Conservation (phyloP, 2,113 vertebrate genomes). For the Carettochelys insculpta region DNA sequence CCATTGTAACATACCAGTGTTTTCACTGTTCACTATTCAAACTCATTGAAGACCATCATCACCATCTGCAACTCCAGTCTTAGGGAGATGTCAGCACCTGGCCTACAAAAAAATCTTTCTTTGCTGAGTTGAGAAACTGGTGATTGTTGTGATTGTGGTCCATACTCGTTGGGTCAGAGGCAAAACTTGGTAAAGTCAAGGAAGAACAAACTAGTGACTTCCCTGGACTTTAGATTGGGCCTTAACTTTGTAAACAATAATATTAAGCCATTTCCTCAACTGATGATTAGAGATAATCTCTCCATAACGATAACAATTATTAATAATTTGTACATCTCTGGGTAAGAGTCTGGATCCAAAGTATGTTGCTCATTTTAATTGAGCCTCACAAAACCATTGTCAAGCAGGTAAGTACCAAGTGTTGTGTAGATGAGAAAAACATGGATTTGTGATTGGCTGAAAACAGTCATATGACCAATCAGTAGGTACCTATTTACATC, state of each 20-base stretch:
- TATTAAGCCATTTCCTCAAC: not conserved
- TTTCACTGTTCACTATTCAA: not conserved
- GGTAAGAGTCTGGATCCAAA: not conserved
- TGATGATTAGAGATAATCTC: not conserved
- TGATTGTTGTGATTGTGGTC: not conserved
- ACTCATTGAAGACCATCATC: not conserved
- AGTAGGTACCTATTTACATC: not conserved
- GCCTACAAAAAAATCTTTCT: not conserved
- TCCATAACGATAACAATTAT: not conserved
- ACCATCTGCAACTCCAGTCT: not conserved
- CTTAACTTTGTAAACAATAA: not conserved
- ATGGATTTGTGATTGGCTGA: not conserved
- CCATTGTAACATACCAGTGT: not conserved
- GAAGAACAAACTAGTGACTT: not conserved
- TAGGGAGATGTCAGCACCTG: not conserved
- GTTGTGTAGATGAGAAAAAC: not conserved
- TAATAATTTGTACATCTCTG: not conserved
- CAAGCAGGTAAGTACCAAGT: not conserved
- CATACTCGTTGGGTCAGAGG: not conserved
- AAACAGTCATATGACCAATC: not conserved
- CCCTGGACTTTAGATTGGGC: not conserved
- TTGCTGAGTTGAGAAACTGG: not conserved
- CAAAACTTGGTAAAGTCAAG: not conserved
- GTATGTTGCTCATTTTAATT: not conserved
- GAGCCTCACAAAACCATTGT: not conserved